Percentiles rank a stretch among this genome's conserved stretches.
Conservation (phyloP, 2,888 invertebrate genomes). For the Monopis laevigella region DNA sequence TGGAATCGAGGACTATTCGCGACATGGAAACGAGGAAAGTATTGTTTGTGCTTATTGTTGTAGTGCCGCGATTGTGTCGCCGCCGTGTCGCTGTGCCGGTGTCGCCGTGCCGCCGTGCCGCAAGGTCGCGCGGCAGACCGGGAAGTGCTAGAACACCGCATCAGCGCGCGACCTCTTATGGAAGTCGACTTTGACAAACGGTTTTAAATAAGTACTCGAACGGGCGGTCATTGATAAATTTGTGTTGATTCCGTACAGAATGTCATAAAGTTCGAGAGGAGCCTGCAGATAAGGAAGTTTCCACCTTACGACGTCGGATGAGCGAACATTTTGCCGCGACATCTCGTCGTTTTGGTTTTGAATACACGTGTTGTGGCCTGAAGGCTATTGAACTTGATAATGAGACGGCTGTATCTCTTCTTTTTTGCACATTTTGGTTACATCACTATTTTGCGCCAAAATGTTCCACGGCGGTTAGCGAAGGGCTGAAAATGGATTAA, state of each 20-base stretch:
- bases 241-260: slow-evolving; percentile 47
- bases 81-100: background rate
- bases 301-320: slow-evolving; percentile 43
- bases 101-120: background rate
- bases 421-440: slow-evolving; percentile 48
- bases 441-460: slow-evolving; percentile 40
- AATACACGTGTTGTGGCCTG: slow-evolving; percentile 60
- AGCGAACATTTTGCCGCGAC: slow-evolving; percentile 47
- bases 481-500: no score
- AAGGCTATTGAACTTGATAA: slow-evolving; percentile 67
- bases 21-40: slow-evolving; percentile 64
- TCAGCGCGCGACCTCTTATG: slow-evolving; percentile 34
- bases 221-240: slow-evolving; percentile 53
- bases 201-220: slow-evolving; percentile 31
- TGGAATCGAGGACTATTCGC: slow-evolving; percentile 53
- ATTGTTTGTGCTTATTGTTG: slow-evolving; percentile 35
- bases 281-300: slow-evolving; percentile 35
- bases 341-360: slow-evolving; percentile 41
- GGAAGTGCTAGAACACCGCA: slow-evolving; percentile 31
- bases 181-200: slow-evolving; percentile 31
- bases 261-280: slow-evolving; percentile 46
- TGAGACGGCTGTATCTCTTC: slow-evolving; percentile 51
- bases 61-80: background rate
- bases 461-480: no score
- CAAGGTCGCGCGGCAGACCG: slow-evolving; percentile 17